Evolutionary conservation across 2,797 vertebrate species (phyloP).

Genomic region (Brachyalestes nurse): DNA sequence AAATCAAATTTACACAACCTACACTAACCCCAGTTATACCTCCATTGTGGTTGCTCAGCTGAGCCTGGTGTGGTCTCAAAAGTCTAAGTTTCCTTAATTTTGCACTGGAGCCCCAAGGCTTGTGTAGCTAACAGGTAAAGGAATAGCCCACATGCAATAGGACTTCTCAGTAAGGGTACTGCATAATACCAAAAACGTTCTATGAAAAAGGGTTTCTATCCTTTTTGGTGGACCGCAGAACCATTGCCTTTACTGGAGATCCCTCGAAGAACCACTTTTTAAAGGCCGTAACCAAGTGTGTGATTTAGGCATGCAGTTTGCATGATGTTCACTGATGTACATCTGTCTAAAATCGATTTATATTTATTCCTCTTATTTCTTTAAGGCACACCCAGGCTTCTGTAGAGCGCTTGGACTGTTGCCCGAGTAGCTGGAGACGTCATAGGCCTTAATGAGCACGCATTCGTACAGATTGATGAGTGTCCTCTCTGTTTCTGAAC

Average conservation of each 20-base stretch:
- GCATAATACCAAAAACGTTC: no score
- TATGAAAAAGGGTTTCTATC: no score
- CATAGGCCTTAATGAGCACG: slow-evolving; percentile 35
- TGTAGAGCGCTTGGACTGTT: slow-evolving; percentile 29
- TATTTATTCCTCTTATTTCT: not conserved
- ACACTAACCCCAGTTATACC: not conserved
- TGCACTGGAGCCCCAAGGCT: not conserved
- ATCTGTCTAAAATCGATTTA: no score
- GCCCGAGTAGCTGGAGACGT: slow-evolving; percentile 26
- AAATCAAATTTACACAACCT: not conserved
- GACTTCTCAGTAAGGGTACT: no score
- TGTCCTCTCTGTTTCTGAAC: slow-evolving; percentile 4
- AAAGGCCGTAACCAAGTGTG: no score
- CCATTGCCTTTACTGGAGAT: no score
- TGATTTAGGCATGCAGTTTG: not conserved
- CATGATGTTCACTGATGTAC: not conserved
- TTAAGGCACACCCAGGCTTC: slow-evolving; percentile 11
- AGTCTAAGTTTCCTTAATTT: not conserved
- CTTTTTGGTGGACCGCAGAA: no score
- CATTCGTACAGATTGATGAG: slow-evolving; percentile 15
- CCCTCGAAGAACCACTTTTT: no score
- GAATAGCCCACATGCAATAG: no score
- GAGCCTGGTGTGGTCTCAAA: not conserved
- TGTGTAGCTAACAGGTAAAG: no score
- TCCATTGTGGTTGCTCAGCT: not conserved